Conservation (phyloP, 2,797 vertebrate genomes). For the Pangasius sanitwongsei region DNA sequence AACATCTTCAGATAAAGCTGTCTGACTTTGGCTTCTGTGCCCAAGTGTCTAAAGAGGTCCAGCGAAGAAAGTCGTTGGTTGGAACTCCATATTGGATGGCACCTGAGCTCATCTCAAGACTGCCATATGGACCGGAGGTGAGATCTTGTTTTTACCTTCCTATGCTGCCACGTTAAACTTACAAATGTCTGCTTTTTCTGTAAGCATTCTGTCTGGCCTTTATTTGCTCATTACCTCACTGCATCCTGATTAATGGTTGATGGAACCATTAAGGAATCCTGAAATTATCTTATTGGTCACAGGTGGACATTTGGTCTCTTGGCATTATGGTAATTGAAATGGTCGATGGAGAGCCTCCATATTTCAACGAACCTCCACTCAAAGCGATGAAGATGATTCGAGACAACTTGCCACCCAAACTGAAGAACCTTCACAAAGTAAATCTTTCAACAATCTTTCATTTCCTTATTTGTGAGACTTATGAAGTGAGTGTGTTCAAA, state of each 20-base stretch:
- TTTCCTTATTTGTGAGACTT: background rate
- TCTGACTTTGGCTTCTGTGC: conserved; percentile 97
- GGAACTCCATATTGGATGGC: conserved; percentile 99
- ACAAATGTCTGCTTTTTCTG: background rate
- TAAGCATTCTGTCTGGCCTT: background rate
- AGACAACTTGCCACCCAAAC: conserved; percentile 92
- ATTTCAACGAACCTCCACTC: conserved; percentile 94
- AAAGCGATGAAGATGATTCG: conserved; percentile 99
- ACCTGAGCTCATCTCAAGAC: conserved; percentile 92
- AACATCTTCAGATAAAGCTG: conserved; percentile 84
- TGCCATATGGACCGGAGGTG: conserved; percentile 93
- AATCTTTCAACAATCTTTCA: background rate
- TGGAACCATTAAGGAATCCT: background rate
- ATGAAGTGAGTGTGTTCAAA: background rate
- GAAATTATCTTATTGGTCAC: conserved; percentile 13
- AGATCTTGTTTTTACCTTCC: conserved; percentile 24
- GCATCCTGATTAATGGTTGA: background rate
- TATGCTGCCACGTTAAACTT: background rate
- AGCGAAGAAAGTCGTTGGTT: conserved; percentile 90
- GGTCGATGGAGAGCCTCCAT: conserved; percentile 95
- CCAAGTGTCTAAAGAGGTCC: conserved; percentile 95
- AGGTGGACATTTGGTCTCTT: conserved; percentile 98
- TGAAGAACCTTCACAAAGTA: conserved; percentile 95
- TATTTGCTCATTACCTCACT: background rate
- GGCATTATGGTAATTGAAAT: conserved; percentile 98